phyloP scores from a whole-genome alignment of 2,113 vertebrate genomes.

The Ptyas mucosa region DNA sequence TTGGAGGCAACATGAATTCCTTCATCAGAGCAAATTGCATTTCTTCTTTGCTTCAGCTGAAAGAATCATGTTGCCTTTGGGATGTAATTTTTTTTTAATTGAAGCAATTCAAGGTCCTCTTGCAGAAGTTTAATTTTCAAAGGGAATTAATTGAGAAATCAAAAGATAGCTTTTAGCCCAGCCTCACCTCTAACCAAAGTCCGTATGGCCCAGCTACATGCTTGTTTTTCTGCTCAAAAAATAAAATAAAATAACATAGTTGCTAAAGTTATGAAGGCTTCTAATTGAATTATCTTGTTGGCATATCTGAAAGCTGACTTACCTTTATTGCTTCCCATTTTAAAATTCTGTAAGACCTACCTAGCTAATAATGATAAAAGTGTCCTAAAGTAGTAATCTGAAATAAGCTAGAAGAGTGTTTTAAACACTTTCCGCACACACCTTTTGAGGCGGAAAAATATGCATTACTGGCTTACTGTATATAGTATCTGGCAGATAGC shows the following conservation, averaged over 20 bases:
- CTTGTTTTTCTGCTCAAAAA: background rate
- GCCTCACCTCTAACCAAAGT: background rate
- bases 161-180: background rate
- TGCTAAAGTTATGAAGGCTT: background rate
- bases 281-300: background rate
- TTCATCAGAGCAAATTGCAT: background rate
- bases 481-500: constrained; percentile 16
- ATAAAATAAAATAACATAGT: background rate
- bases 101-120: background rate
- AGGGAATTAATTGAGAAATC: background rate
- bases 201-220: background rate
- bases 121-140: background rate
- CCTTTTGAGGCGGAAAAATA: background rate
- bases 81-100: background rate
- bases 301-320: background rate
- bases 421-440: background rate
- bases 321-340: background rate
- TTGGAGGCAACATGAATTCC: background rate
- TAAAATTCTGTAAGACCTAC: background rate
- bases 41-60: background rate
- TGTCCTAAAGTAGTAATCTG: background rate
- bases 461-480: background rate
- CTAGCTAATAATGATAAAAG: background rate
- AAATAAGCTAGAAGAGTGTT: background rate
- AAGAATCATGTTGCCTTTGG: background rate